Conservation (phyloP, 1,140 invertebrate species). For the Platorchestia sp. region DNA sequence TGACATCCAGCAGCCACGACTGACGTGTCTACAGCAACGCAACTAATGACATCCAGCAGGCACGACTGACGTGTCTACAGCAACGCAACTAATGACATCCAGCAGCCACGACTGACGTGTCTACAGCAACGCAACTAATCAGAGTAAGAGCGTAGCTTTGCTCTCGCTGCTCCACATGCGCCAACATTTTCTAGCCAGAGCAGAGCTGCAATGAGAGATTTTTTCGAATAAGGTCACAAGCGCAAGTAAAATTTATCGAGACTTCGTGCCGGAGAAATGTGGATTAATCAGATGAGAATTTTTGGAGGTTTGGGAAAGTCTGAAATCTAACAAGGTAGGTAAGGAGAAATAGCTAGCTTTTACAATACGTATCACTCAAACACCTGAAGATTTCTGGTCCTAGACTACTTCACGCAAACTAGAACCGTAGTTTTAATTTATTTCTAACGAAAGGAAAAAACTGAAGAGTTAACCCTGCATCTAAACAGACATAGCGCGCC, state of each 20-base stretch:
- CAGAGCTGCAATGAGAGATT: neutral
- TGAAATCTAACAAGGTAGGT: neutral
- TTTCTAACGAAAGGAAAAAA: neutral
- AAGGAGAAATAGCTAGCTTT: neutral
- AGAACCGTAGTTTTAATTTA: neutral
- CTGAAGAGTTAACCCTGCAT: neutral
- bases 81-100: neutral
- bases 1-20: too few species aligned
- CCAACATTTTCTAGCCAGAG: neutral
- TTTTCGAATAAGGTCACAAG: neutral
- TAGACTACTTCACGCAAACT: neutral
- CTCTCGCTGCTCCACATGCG: neutral
- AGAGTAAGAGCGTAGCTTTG: neutral
- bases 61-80: too few species aligned
- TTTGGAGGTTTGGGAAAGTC: neutral
- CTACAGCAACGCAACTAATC: neutral
- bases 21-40: too few species aligned
- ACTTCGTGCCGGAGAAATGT: neutral
- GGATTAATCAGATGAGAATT: neutral
- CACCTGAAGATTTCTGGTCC: neutral
- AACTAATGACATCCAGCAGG: neutral
- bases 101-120: too few species aligned
- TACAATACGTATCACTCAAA: neutral
- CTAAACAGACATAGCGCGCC: neutral
- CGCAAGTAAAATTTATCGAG: neutral